Percentiles rank a stretch among this genome's conserved stretches.
phyloP scores from a whole-genome alignment of 2,113 vertebrate species.

The Ivindomyrus marchei region DNA sequence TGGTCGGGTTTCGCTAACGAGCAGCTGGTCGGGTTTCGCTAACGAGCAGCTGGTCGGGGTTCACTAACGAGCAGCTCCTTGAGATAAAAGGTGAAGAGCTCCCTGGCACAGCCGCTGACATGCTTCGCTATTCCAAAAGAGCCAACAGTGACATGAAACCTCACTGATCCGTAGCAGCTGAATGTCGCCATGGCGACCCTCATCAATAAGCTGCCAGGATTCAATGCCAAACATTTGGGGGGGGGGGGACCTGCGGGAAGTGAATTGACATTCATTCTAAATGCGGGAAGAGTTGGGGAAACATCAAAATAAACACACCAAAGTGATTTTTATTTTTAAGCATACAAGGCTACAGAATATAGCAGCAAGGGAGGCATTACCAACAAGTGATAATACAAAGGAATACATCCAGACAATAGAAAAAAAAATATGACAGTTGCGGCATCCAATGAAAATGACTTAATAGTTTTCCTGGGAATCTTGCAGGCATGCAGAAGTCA shows the following conservation, averaged over 20 bases:
- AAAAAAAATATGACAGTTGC: neutral
- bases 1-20: neutral
- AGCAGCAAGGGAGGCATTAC: neutral
- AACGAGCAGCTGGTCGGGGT: neutral
- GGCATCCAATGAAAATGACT: neutral
- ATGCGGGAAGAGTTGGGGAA: neutral
- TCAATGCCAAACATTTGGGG: neutral
- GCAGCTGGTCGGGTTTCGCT: neutral
- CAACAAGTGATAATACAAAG: neutral
- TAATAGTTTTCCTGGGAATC: neutral
- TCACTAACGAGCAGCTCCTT: neutral
- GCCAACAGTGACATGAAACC: neutral
- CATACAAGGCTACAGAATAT: neutral
- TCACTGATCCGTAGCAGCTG: neutral
- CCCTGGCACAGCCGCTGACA: neutral
- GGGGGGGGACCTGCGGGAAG: neutral
- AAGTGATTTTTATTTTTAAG: neutral
- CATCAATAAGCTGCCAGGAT: neutral
- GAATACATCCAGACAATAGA: neutral
- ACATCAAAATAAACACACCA: neutral
- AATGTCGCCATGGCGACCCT: neutral
- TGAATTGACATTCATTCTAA: neutral
- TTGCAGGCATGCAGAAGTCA: neutral
- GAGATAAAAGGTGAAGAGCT: neutral
- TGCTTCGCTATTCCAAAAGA: neutral